Base-by-base conservation (phyloP, 2,113 vertebrate species). In the Heterocephalus glaber region DNA sequence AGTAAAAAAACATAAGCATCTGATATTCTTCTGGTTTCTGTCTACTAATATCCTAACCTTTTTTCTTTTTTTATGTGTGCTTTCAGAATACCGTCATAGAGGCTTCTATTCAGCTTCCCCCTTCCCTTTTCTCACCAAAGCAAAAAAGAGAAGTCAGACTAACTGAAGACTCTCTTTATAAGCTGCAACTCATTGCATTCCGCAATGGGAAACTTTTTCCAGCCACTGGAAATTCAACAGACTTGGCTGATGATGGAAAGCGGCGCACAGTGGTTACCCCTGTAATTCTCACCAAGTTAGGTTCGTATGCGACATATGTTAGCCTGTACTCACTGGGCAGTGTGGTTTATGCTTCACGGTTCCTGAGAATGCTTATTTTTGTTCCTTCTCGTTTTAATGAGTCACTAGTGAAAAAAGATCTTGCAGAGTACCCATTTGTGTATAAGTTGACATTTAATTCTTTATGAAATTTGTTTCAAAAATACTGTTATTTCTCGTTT, bases 201-300 rank as follows among this genome's bases (percentile, higher is more conserved):
- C 99, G 99, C 86, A 99, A 99, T 17, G 99, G 99, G 85, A 99
- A 99, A 97, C 99, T 99, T 88, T 99, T 99, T 52, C 99, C 99
- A 54, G 98, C 99, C 74, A 99, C 99, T 0, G 99, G 99, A n/a
- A 99, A 99, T 98, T 99, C 99, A 35, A 99, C 99, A 5, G 96
- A 98, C 8, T 97, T 99, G 97, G 99, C 98, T 0, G 99, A 99
- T 0, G 98, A 99, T n/a, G 99, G 99, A 10, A 99, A 99, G 85
- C 99, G 99, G 35, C 99, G 99, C 22, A 99, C 98, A 1, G 99
- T 99, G 84, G 99, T 99, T 44, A 99, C 99, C 1, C 99, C 99
- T 0, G 99, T 99, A 86, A 99, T 99, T 97, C 99, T 99, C 95
- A 98, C 99, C 68, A 99, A 99, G 96, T 99, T 99, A 96, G 99